Percentiles rank a stretch among this genome's conserved stretches.
These are phyloP conservation scores for Caenorhabditis elegans DNA, from an alignment of 1,140 invertebrate species.

Conservation along the genomic window WBcel235 BX284606.5:4308001-4308500, in stretches of 20 bases:
- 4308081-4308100: too few species aligned
- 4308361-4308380: not conserved
- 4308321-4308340: not conserved
- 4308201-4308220: slow-evolving; percentile 3
- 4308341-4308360: not conserved
- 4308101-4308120: not conserved
- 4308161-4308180: not conserved
- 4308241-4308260: not conserved
- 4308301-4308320: not conserved
- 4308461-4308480: not conserved
- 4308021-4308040: too few species aligned
- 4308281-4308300: not conserved
- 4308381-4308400: slow-evolving; percentile 4
- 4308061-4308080: too few species aligned
- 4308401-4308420: not conserved
- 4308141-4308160: not conserved
- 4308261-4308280: not conserved
- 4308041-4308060: not conserved
- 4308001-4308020: not conserved
- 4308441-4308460: not conserved
- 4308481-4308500: slow-evolving; percentile 17
- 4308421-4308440: not conserved
- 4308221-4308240: not conserved
- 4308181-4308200: not conserved
- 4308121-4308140: not conserved